Base-by-base conservation (phyloP, 2,113 vertebrate genomes). In the Egretta garzetta region DNA sequence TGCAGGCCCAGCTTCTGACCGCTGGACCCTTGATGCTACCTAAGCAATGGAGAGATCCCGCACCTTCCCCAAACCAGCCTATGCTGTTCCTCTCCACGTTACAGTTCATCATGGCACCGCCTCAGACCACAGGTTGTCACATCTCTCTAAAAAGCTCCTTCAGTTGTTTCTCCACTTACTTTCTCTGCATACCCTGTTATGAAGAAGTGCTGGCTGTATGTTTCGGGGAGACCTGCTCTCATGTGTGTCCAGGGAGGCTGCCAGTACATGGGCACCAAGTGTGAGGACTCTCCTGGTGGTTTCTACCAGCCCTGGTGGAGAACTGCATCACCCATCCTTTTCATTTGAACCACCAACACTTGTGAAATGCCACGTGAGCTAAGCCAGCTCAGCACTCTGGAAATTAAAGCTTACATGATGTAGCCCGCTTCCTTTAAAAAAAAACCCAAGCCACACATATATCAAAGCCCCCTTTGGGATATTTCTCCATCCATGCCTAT, bases 81-180 rank as follows among this genome's bases (percentile, higher is more conserved):
- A 12, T 2, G 3, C 32, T 0, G 3, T 2, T 91, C 58, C 56
- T 79, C 85, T n/a, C 20, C 10, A 18, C 0, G 0, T 41, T 14
- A 27, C 22, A 4, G 23, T 19, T 35, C 4, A 2, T 9, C 63
- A 7, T 0, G 14, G 64, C 14, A 4, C 2, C 5, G 3, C 21
- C 64, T 77, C 90, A 66, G 21, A 49, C 6, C 55, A 62, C 28
- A 62, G 53, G 14, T 1, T 80, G 62, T 67, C 47, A 39, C 52
- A 11, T 28, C 56, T 59, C 62, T 39, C 53, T 41, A 32, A 39
- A 52, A 52, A 79, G 56, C 49, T 79, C 43, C 56, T 37, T 26
- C 86, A 60, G 76, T 17, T 63, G 5, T 41, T 72, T 35, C 83
- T 60, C n/a, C 56, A 24, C 39, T 30, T 52, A 59, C 27, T 71